A percentile compares a stretch with the other conserved stretches of the same genome.
phyloP scores from a whole-genome alignment of 2,888 invertebrate species.

The Dione juno region DNA sequence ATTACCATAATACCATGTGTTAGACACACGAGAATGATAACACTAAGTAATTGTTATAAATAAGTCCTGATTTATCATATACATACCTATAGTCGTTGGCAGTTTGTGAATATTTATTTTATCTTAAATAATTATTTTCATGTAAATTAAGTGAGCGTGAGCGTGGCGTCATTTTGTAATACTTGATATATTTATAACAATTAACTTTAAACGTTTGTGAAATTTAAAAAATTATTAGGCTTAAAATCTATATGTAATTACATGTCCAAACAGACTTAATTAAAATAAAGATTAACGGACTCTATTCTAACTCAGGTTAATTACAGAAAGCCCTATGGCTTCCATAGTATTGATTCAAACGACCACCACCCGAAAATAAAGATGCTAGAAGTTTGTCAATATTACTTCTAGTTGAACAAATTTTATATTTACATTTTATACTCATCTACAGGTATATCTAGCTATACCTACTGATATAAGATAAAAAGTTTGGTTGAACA shows the following conservation, averaged over 20 bases:
- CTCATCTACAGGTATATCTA: no score
- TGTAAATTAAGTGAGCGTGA: no score
- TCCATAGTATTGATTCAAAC: conserved; percentile 4
- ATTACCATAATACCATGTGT: not conserved
- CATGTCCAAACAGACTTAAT: not conserved
- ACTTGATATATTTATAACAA: no score
- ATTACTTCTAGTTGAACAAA: no score
- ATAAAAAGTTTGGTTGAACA: no score
- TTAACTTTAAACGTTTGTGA: no score
- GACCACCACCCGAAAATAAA: not conserved
- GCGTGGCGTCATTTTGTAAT: no score
- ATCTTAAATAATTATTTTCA: conserved; percentile 1
- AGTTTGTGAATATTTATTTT: conserved; percentile 9
- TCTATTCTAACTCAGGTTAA: not conserved
- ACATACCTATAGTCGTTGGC: not conserved
- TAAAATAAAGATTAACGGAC: not conserved
- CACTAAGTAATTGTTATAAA: not conserved
- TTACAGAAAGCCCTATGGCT: not conserved
- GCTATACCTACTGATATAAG: no score
- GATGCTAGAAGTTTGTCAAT: no score
- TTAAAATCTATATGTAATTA: no score
- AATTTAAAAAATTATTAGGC: no score
- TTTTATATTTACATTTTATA: no score
- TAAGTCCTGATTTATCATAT: conserved; percentile 12
- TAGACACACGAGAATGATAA: conserved; percentile 9